Conservation (phyloP, 2,113 vertebrate genomes). For the Lates calcarifer region DNA sequence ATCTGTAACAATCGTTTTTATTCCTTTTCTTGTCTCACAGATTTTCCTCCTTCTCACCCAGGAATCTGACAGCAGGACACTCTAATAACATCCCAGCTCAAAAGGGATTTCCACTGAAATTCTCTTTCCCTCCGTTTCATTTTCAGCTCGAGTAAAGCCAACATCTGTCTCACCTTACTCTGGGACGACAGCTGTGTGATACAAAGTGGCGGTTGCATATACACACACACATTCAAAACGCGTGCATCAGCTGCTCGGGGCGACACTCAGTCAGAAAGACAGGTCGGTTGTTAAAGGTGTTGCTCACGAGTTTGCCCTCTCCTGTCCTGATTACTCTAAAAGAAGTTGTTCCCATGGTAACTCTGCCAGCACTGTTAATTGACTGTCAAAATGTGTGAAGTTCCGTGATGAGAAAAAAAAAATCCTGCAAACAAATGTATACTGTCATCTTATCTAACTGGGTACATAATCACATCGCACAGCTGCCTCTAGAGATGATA, state of each 20-base stretch:
- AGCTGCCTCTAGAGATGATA: conserved; percentile 36
- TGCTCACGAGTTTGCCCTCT: conserved; percentile 16
- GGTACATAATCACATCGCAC: conserved; percentile 40
- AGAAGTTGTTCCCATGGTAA: conserved; percentile 75
- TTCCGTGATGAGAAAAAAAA: conserved; percentile 23
- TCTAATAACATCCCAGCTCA: conserved; percentile 15
- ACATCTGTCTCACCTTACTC: conserved; percentile 44
- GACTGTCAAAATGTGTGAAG: conserved; percentile 61
- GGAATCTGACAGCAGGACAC: conserved; percentile 43
- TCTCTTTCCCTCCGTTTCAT: conserved; percentile 31
- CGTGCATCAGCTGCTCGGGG: conserved; percentile 19
- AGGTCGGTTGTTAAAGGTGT: conserved; percentile 43
- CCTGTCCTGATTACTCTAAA: conserved; percentile 35
- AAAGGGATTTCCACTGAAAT: conserved; percentile 43
- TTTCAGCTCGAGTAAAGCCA: conserved; percentile 36
- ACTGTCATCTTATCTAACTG: conserved; percentile 20
- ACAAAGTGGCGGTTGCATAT: conserved; percentile 22
- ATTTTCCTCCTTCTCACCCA: background rate
- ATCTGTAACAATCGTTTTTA: conserved; percentile 12
- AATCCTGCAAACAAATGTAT: conserved; percentile 50
- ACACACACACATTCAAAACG: conserved; percentile 1
- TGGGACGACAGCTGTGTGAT: conserved; percentile 32
- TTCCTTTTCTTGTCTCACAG: background rate
- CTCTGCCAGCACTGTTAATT: conserved; percentile 58
- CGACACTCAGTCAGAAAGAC: conserved; percentile 26